A percentile compares a stretch with the other conserved stretches of the same genome.
phyloP scores from a whole-genome alignment of 2,797 vertebrate species.

The Phylloscopus collybita region DNA sequence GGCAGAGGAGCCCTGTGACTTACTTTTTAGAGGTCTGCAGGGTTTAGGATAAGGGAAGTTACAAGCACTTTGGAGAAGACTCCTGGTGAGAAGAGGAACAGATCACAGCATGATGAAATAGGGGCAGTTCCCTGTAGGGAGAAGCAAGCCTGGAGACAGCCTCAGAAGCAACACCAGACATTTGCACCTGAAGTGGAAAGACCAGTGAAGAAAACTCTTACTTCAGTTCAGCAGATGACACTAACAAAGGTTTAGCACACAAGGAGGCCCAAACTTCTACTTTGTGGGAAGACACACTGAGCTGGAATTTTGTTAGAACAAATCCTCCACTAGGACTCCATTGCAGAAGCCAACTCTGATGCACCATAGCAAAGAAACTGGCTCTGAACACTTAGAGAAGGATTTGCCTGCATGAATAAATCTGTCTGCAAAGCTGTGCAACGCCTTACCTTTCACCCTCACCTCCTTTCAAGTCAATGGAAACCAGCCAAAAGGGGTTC shows the following conservation, averaged over 20 bases:
- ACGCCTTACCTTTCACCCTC: background rate
- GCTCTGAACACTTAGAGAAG: background rate
- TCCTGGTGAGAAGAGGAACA: background rate
- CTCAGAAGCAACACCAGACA: background rate
- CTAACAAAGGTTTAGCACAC: accelerated
- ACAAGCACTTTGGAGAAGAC: background rate
- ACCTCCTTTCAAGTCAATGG: background rate
- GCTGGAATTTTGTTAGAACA: background rate
- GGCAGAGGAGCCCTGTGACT: background rate
- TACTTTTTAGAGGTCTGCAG: background rate
- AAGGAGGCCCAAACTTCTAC: background rate
- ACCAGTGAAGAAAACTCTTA: background rate
- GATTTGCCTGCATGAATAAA: background rate
- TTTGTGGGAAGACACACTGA: accelerated
- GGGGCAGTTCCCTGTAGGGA: background rate
- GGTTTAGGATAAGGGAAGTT: background rate
- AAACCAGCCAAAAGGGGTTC: accelerated
- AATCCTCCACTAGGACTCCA: background rate
- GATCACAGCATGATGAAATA: background rate
- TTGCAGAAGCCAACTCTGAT: background rate
- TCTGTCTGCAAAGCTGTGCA: background rate
- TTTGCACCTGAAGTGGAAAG: background rate
- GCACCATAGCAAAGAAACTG: background rate
- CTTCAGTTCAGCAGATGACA: background rate
- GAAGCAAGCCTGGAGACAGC: background rate